phyloP scores from a whole-genome alignment of 64 coral and sea anemone species.

The Pocillopora verrucosa region DNA sequence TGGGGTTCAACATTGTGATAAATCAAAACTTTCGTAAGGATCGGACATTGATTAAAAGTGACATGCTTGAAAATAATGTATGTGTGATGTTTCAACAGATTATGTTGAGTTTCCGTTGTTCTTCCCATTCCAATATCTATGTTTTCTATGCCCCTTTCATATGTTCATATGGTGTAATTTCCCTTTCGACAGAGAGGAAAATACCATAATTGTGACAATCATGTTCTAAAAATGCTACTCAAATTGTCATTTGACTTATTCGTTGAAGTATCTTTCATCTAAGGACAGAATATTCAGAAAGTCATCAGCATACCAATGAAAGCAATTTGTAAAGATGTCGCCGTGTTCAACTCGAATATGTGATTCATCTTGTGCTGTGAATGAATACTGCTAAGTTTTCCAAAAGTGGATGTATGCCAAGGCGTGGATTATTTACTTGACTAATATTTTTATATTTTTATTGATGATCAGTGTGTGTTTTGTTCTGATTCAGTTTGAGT shows the following conservation, averaged over 20 bases:
- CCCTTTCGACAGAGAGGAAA: not conserved
- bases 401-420: not conserved
- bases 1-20: too few relatives aligned
- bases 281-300: not conserved
- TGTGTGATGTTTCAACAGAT: not conserved
- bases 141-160: not conserved
- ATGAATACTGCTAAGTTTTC: not conserved
- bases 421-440: not conserved
- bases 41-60: too few relatives aligned
- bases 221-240: not conserved
- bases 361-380: not conserved
- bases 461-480: constrained; percentile 18
- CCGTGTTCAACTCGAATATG: not conserved
- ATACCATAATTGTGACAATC: not conserved
- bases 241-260: not conserved
- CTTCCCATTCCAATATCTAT: not conserved
- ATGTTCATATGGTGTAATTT: not conserved
- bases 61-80: too few relatives aligned
- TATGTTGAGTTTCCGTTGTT: not conserved
- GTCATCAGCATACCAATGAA: not conserved
- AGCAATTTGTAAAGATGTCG: not conserved
- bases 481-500: constrained; percentile 24
- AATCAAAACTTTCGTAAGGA: too few relatives aligned
- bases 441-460: constrained; percentile 40
- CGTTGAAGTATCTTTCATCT: not conserved